These are phyloP conservation scores for Sebastes steindachneri DNA, from an alignment of 2,797 vertebrate species.

Conservation along the genomic window DNA sequence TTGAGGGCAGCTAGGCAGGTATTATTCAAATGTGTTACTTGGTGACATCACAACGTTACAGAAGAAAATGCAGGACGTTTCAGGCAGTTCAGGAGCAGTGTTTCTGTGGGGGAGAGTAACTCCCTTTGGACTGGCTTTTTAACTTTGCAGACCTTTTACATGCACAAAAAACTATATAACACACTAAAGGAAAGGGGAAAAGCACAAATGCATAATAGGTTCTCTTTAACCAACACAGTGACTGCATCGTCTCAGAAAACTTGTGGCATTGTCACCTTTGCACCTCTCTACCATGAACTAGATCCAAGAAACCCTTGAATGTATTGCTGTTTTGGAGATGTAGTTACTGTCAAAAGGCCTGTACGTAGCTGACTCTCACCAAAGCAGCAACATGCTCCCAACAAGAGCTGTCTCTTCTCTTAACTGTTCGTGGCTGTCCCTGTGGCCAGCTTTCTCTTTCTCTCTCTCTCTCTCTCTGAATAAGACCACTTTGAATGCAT, in stretches of 20 bases:
- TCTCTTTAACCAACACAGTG: neutral
- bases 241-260: neutral
- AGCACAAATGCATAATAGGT: too few relatives aligned
- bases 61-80: too few relatives aligned
- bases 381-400: neutral
- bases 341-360: neutral
- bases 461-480: constrained; percentile 24
- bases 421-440: neutral
- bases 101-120: too few relatives aligned
- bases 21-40: neutral
- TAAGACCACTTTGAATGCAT: constrained; percentile 68
- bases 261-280: neutral
- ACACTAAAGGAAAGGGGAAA: too few relatives aligned
- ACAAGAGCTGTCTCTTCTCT: neutral
- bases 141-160: too few relatives aligned
- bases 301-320: neutral
- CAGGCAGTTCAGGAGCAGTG: too few relatives aligned
- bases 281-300: neutral
- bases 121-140: too few relatives aligned
- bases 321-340: neutral
- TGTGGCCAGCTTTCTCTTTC: neutral
- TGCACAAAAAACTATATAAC: too few relatives aligned
- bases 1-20: too few relatives aligned
- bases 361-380: neutral
- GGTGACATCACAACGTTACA: neutral